Base-by-base conservation (phyloP, 2,113 vertebrate species). In the Acanthochromis polyacanthus region DNA sequence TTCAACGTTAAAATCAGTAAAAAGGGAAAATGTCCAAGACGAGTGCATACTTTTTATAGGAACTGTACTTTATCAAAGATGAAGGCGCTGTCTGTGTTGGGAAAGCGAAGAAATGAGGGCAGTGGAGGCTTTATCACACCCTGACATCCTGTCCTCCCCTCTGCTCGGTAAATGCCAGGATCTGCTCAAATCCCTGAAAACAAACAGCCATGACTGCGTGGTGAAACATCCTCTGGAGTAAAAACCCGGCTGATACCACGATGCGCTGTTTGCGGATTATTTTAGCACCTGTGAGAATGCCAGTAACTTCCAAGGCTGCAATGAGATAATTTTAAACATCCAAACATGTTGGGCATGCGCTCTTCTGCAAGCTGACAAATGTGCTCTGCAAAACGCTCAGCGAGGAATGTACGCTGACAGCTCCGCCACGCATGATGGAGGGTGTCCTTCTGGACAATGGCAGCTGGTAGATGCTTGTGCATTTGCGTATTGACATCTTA, bases 391-490 rank as follows among this genome's bases (percentile, higher is more conserved):
- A 61, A 88, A 71, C 63, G 63, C 71, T 78, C 10, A 1, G 51
- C 63, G 36, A 83, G 86, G 86, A 89, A 91, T 87, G 65, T 59
- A 19, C 23, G 75, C 69, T 86, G 86, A 89, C 86, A 89, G 51
- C 73, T 87, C 87, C 80, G 67, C 55, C 84, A 68, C 59, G 30
- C 67, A 40, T 91, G 88, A 92, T 77, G 71, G 87, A 91, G 85
- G 88, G 68, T 10, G 71, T 67, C 56, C 68, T 82, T 72, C 68
- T 51, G 73, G 59, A 85, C 73, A 73, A 71, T 81, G 81, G 70
- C 56, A 92, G 71, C 82, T 92, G 89, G 72, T 23, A 28, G 67
- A 79, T 77, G 77, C 71, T 80, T 75, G 80, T 67, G 48, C 80
- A 68, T 67, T 78, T 79, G 71, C 38, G 50, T 46, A 62, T 43